These are phyloP conservation scores for Nomada flava DNA, from an alignment of 2,888 invertebrate species.

Conservation along the genomic window DNA sequence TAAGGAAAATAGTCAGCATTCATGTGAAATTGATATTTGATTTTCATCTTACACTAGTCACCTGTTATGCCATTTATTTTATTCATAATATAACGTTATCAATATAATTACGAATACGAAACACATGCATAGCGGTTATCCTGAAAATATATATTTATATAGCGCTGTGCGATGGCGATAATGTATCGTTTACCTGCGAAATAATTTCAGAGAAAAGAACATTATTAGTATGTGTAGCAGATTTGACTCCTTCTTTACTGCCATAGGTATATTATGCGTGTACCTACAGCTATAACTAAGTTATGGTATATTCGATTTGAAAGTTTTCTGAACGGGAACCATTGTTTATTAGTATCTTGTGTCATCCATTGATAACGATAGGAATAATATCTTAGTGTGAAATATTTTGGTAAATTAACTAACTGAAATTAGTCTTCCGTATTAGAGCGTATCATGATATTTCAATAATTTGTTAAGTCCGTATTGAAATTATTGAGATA, in stretches of 20 bases:
- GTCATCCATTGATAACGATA: conserved; percentile 36
- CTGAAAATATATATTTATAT: conserved; percentile 49
- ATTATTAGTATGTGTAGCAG: conserved; percentile 48
- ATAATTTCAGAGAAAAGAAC: conserved; percentile 47
- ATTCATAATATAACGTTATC: conserved; percentile 58
- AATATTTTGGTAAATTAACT: conserved; percentile 58
- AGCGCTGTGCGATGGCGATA: conserved; percentile 57
- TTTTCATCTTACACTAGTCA: conserved; percentile 75
- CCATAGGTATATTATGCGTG: conserved; percentile 65
- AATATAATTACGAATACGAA: conserved; percentile 54
- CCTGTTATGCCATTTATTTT: conserved; percentile 73
- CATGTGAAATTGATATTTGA: conserved; percentile 62
- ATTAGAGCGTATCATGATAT: conserved; percentile 66
- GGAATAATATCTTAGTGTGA: conserved; percentile 44
- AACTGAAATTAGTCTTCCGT: conserved; percentile 77
- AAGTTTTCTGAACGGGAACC: conserved; percentile 20
- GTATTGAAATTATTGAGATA: conserved; percentile 55
- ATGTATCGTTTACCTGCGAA: conserved; percentile 58
- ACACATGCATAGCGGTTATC: conserved; percentile 48
- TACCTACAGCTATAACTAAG: conserved; percentile 53
- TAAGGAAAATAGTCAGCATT: conserved; percentile 26
- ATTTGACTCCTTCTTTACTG: conserved; percentile 64
- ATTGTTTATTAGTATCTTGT: conserved; percentile 27
- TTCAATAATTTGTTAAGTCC: conserved; percentile 56
- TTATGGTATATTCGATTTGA: conserved; percentile 35